These are phyloP conservation scores for Furcifer pardalis DNA, from an alignment of 2,797 vertebrate species.

Conservation along the genomic window DNA sequence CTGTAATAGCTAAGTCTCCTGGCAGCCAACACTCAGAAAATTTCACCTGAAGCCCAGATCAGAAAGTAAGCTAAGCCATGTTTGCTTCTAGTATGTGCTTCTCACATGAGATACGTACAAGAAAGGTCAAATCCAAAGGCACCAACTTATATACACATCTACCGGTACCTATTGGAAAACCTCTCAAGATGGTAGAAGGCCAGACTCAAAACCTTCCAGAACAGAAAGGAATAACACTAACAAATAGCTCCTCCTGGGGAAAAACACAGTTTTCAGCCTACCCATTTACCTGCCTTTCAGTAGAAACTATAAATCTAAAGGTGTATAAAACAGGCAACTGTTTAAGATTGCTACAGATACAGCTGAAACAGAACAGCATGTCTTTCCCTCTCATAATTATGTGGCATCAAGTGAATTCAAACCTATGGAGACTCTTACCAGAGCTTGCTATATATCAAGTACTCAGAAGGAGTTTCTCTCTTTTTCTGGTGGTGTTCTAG, in stretches of 20 bases:
- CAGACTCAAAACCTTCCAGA: background rate
- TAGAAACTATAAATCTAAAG: conserved; percentile 11
- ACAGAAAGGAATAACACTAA: conserved; percentile 8
- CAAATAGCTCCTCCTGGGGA: background rate
- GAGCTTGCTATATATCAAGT: too few relatives aligned
- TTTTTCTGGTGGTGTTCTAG: too few relatives aligned
- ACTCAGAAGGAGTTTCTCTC: too few relatives aligned
- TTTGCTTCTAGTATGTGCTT: background rate
- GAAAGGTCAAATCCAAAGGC: background rate
- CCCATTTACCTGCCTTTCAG: background rate
- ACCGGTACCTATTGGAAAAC: background rate
- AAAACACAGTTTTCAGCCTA: rapidly evolving
- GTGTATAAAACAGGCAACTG: conserved; percentile 2
- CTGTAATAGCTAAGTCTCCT: conserved; percentile 1
- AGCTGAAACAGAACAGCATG: background rate
- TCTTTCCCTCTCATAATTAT: too few relatives aligned
- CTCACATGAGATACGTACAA: background rate
- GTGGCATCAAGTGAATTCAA: too few relatives aligned
- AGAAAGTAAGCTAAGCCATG: background rate
- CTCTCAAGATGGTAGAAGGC: background rate
- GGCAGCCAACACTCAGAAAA: background rate
- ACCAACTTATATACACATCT: too few relatives aligned
- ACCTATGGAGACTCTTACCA: too few relatives aligned
- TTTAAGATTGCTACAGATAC: background rate
- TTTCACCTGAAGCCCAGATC: background rate